phyloP scores from a whole-genome alignment of 1,140 invertebrate species.

The Colletes gigas region DNA sequence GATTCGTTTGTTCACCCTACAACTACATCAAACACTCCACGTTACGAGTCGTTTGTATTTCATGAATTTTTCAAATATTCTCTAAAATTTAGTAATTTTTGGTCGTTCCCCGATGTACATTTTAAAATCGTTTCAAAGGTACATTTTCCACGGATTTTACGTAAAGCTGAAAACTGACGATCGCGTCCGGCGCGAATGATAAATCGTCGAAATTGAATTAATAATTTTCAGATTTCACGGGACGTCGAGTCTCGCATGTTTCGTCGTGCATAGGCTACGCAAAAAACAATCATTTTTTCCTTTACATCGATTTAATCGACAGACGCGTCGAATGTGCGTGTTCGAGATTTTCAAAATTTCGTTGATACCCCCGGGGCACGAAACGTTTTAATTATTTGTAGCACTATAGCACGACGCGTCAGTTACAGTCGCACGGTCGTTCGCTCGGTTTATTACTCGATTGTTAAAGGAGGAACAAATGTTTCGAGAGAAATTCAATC shows the following conservation, averaged over 20 bases:
- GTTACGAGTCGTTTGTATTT: background rate
- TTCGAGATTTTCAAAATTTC: background rate
- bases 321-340: no score
- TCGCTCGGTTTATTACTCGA: constrained; percentile 7
- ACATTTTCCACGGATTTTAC: background rate
- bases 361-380: no score
- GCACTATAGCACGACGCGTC: no score
- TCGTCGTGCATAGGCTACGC: background rate
- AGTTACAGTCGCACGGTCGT: background rate
- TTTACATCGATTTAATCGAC: background rate
- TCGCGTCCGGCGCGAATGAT: background rate
- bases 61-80: no score
- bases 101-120: no score
- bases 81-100: no score
- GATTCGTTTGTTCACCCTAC: background rate
- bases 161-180: background rate
- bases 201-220: constrained; percentile 6
- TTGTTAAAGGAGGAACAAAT: constrained; percentile 10
- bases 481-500: constrained; percentile 7
- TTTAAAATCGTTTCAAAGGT: background rate
- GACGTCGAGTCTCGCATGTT: background rate
- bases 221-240: constrained; percentile 11
- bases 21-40: background rate
- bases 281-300: constrained; percentile 1
- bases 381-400: no score